Base-by-base conservation (phyloP, 2,113 vertebrate species). In the Ameiurus melas region DNA sequence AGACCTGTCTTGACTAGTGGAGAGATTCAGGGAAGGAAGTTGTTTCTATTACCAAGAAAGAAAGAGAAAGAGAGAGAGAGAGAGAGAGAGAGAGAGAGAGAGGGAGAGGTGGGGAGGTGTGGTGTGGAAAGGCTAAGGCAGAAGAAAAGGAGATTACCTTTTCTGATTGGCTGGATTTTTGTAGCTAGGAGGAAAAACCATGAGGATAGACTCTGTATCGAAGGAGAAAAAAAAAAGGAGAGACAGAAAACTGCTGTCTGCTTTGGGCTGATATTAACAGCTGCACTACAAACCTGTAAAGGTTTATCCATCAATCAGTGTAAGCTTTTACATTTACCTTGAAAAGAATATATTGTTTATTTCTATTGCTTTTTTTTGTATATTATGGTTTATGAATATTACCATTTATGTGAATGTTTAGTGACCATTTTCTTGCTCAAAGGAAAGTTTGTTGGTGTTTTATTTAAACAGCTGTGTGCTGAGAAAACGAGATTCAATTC, bases 1-100 rank as follows among this genome's bases (percentile, higher is more conserved):
- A 85, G 73, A 85, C 83, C 83, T 88, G 83, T 43, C 83, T 80
- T 68, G 83, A 80, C 87, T 70, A 70, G 87, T 88, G 62, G 19
- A 79, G 60, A 43, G 62, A 80, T 80, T 85, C 83, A 80, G 25
- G 17, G 4, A 80, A 88, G 20, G 60, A 70, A 68, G 83, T 64
- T 82, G 43, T 36, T 4, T 25, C 30, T 68, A 36, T 33, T 78
- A 70, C 81, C 58, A 27, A 13, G 70, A 89, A 60, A 82, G 55
- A 84, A 5, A 75, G 70, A 36, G 57, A n/a, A 20, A n/a, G 27
- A 22, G 68, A 16, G 12, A 87, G 64, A 82, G 12, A 66, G 53
- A 73, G 30, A 25, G 30, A 55, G 33, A 58, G 30, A 51, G 53
- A 36, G 51, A 25, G 10, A 68, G 64, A 71, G 58, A 64, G 57